Conservation (phyloP, 2,888 invertebrate genomes). For the Andrena camellia region DNA sequence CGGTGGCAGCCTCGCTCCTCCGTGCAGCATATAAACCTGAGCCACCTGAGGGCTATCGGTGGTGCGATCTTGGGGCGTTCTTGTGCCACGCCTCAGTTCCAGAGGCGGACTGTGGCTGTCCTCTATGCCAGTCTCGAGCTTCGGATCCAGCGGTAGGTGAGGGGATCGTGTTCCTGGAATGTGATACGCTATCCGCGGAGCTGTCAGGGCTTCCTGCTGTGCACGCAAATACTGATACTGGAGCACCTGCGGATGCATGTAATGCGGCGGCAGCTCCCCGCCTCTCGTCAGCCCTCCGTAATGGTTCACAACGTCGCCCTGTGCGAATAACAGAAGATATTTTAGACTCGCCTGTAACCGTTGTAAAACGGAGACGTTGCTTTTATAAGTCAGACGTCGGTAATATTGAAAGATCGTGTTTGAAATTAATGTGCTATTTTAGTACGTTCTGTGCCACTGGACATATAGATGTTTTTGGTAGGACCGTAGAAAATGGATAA, state of each 20-base stretch:
- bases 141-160: conserved; percentile 86
- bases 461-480: too few relatives aligned
- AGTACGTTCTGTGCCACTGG: too few relatives aligned
- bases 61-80: conserved; percentile 87
- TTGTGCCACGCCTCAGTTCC: conserved; percentile 88
- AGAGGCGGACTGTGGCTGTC: conserved; percentile 90
- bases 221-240: conserved; percentile 87
- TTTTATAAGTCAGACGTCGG: too few relatives aligned
- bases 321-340: conserved; percentile 61
- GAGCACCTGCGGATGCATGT: conserved; percentile 86
- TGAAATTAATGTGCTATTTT: too few relatives aligned
- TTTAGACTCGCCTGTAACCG: too few relatives aligned
- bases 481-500: too few relatives aligned
- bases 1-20: conserved; percentile 85
- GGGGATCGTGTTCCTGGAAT: conserved; percentile 83
- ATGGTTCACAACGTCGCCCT: conserved; percentile 87
- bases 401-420: too few relatives aligned
- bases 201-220: conserved; percentile 84
- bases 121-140: conserved; percentile 87
- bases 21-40: conserved; percentile 88
- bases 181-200: conserved; percentile 82
- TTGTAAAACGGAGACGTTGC: too few relatives aligned
- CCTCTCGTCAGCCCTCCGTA: conserved; percentile 83
- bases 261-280: conserved; percentile 86
- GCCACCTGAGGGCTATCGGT: conserved; percentile 91